These are phyloP conservation scores for Stegodyphus mimosarum DNA, from an alignment of 1,140 invertebrate genomes.

Conservation along the genomic window DNA sequence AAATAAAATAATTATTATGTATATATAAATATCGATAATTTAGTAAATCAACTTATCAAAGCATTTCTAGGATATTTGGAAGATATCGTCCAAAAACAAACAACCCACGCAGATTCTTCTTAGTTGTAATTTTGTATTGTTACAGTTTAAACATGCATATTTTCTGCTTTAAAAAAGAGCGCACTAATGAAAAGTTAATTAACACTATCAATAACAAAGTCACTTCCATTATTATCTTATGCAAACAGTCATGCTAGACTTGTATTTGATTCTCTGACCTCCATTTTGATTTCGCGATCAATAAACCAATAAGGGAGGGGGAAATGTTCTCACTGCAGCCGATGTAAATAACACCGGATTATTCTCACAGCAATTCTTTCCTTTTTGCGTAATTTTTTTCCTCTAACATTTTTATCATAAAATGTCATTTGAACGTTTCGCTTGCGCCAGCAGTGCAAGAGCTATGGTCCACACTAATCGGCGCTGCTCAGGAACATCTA, in stretches of 20 bases:
- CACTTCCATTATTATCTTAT: background rate
- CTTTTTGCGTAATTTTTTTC: background rate
- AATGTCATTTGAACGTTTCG: background rate
- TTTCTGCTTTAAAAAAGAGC: background rate
- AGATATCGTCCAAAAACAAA: background rate
- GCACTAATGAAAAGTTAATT: background rate
- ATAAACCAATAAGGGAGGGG: slow-evolving; percentile 17
- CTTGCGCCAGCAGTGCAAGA: background rate
- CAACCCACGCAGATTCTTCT: background rate
- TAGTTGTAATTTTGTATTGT: background rate
- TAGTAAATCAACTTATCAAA: too few relatives aligned
- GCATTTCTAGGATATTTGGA: too few relatives aligned
- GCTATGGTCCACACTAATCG: slow-evolving; percentile 3
- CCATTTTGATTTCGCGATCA: slow-evolving; percentile 35
- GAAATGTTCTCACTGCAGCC: slow-evolving; percentile 25
- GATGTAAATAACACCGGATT: background rate
- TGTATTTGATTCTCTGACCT: slow-evolving; percentile 24
- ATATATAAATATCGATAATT: too few relatives aligned
- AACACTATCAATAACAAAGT: background rate
- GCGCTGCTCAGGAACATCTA: slow-evolving; percentile 42
- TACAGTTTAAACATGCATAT: background rate
- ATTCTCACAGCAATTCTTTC: background rate
- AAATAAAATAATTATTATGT: too few relatives aligned
- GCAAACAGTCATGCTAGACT: background rate
- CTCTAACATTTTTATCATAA: background rate